Base-by-base conservation (phyloP, 2,113 vertebrate genomes). In the Symphodus melops region DNA sequence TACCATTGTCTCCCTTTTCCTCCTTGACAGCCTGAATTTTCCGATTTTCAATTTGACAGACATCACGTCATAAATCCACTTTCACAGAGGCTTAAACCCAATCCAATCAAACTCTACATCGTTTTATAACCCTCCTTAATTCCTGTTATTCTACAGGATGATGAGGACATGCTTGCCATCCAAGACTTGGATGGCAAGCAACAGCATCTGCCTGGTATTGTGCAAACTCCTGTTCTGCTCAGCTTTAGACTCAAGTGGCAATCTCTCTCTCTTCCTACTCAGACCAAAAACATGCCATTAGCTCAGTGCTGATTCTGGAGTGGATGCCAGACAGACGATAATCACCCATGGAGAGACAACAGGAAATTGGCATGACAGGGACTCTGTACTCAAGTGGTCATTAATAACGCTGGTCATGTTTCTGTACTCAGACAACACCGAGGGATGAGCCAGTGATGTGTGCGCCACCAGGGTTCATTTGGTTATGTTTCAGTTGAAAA, bases 161-260 rank as follows among this genome's bases (percentile, higher is more conserved):
- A 68, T 5, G 44, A 77, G 69, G 51, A 74, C 21, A 37, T 72
- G 64, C n/a, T n/a, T 77, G 64, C 65, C 46, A 65, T n/a, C n/a
- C 64, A 66, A 69, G 68, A 69, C 19, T 9, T 41, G 37, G 49
- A 64, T 42, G 12, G 28, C 16, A 62, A 70, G 70, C 59, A 52
- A 70, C 66, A 59, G 75, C 72, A 41, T 75, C 59, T 53, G 59
- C 36, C 48, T 46, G 17, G 21, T 23, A 13, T 71, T 77, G 52
- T 19, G 19, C 16, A 59, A 67, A 74, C 67, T 36, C 58, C 58
- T 36, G 16, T n/a, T 61, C 36, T 52, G 60, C 57, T 75, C 20
- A 54, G 55, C 51, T 3, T 2, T 12, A 63, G 75, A 70, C 57
- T 72, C 49, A 12, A 85, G 75, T 79, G 64, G 39, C 52, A 44